phyloP scores from a whole-genome alignment of 2,113 vertebrate species.

The Aphyosemion australe region DNA sequence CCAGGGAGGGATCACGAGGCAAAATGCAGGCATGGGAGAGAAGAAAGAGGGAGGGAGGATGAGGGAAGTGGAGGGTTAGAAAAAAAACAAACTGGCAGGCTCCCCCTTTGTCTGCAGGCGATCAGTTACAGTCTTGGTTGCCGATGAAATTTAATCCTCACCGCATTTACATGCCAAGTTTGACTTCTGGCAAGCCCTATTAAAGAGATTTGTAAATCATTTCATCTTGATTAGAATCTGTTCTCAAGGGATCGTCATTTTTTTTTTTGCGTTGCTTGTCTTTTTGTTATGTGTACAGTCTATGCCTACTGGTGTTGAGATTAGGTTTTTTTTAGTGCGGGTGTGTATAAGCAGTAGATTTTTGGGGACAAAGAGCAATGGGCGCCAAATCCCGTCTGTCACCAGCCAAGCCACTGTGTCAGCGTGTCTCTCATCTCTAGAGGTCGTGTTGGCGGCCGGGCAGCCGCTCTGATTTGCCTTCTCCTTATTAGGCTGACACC shows the following conservation, averaged over 20 bases:
- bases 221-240: constrained; percentile 81
- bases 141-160: constrained; percentile 80
- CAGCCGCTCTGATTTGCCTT: constrained; percentile 45
- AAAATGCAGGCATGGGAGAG: constrained; percentile 70
- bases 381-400: constrained; percentile 65
- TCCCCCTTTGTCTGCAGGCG: constrained; percentile 78
- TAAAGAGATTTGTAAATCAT: constrained; percentile 84
- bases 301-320: constrained; percentile 60
- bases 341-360: constrained; percentile 40
- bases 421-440: constrained; percentile 58
- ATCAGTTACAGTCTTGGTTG: constrained; percentile 81
- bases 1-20: constrained; percentile 71
- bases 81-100: constrained; percentile 65
- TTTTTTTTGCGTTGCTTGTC: constrained; percentile 55
- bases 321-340: constrained; percentile 43
- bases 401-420: constrained; percentile 59
- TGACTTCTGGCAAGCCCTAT: constrained; percentile 81
- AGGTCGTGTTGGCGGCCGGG: constrained; percentile 57
- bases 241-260: constrained; percentile 72
- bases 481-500: constrained; percentile 67
- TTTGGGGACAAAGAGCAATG: constrained; percentile 61
- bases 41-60: constrained; percentile 39
- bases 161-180: constrained; percentile 81
- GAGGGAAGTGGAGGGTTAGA: constrained; percentile 36
- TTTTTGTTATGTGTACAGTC: constrained; percentile 64